These are phyloP conservation scores for Tetrapedia diversipes DNA, from an alignment of 2,888 invertebrate genomes.

Conservation along the genomic window DNA sequence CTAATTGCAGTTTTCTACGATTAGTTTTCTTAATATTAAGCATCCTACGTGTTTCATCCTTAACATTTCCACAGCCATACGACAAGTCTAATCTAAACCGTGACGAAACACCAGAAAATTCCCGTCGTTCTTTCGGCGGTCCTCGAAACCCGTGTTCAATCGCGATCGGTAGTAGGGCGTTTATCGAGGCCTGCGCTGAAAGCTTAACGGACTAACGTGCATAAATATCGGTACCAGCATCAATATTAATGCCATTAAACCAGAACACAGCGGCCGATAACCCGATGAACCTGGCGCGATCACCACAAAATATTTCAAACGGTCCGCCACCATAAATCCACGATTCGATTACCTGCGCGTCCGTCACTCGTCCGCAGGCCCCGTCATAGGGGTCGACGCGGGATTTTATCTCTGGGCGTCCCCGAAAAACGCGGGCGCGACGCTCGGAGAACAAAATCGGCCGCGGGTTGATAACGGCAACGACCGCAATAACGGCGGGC, in stretches of 20 bases:
- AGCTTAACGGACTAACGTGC: constrained; percentile 13
- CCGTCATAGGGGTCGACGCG: not conserved
- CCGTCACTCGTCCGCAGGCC: constrained; percentile 21
- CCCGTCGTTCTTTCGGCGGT: no score
- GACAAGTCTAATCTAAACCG: no score
- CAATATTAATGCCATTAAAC: constrained; percentile 9
- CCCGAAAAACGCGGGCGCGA: constrained; percentile 21
- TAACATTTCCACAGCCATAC: no score
- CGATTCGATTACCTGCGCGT: constrained; percentile 42
- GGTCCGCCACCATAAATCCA: constrained; percentile 26
- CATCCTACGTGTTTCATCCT: no score
- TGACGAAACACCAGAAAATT: no score
- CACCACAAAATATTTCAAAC: constrained; percentile 12
- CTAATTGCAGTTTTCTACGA: no score
- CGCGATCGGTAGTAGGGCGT: no score
- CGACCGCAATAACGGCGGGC: constrained; percentile 28
- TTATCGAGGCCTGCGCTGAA: not conserved
- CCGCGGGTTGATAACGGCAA: constrained; percentile 36
- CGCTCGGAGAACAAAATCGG: constrained; percentile 17
- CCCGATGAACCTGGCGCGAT: constrained; percentile 10
- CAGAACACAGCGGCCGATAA: constrained; percentile 19
- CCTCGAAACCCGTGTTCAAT: no score
- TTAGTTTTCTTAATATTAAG: no score
- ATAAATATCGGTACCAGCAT: not conserved
- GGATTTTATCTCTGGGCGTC: constrained; percentile 15